Evolutionary conservation across 2,797 vertebrate genomes (phyloP).

Genomic region (Cryptoblepharus egeriae): DNA sequence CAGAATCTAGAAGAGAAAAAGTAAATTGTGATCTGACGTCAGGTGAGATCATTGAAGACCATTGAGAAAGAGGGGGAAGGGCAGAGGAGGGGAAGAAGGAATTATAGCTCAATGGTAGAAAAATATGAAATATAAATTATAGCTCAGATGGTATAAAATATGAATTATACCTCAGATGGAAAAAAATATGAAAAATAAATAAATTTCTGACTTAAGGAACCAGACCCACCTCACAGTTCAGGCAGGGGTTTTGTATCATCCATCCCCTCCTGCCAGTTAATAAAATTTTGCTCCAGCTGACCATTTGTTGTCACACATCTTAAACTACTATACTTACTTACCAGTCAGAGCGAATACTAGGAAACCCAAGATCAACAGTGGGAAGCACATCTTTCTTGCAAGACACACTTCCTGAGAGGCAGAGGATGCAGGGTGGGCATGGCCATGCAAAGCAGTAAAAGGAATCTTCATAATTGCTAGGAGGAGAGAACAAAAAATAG

Average conservation of each 20-base stretch:
- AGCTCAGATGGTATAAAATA: too few relatives aligned
- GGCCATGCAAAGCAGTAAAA: rapidly evolving
- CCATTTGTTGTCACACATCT: neutral
- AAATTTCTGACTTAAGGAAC: neutral
- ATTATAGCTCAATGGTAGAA: too few relatives aligned
- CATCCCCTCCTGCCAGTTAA: neutral
- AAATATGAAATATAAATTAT: too few relatives aligned
- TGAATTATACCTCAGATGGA: too few relatives aligned
- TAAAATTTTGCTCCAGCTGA: neutral
- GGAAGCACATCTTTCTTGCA: conserved; percentile 14
- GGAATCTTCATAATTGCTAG: neutral
- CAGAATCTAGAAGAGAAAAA: too few relatives aligned
- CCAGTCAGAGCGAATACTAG: conserved; percentile 64
- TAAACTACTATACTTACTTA: conserved; percentile 38
- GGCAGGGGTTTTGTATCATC: neutral
- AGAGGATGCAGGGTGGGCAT: rapidly evolving
- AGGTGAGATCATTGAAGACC: too few relatives aligned
- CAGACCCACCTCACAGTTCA: neutral
- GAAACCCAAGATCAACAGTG: neutral
- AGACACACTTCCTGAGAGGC: rapidly evolving
- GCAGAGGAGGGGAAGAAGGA: too few relatives aligned
- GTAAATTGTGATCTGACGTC: too few relatives aligned
- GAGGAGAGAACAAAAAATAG: neutral
- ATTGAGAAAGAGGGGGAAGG: too few relatives aligned
- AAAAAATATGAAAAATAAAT: too few relatives aligned